phyloP scores from a whole-genome alignment of 2,797 vertebrate genomes.

The Notamacropus eugenii region DNA sequence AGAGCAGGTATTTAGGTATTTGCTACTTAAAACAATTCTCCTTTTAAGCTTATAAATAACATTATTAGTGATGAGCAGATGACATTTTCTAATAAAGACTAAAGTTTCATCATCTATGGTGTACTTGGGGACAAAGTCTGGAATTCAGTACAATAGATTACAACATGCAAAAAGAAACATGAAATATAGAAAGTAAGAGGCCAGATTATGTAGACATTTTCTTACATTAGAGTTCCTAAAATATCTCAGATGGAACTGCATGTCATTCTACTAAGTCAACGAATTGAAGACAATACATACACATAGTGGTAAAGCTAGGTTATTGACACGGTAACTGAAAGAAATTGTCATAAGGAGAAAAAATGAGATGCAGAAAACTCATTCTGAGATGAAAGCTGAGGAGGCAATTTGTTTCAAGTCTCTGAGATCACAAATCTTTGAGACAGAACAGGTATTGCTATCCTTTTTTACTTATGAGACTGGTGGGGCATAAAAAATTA shows the following conservation, averaged over 20 bases:
- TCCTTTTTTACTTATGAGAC: neutral
- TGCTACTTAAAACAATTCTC: constrained; percentile 24
- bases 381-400: neutral
- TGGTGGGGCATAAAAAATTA: neutral
- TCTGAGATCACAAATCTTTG: constrained; percentile 22
- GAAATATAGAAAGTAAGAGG: constrained; percentile 38
- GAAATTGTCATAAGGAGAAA: neutral
- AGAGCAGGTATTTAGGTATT: constrained; percentile 21
- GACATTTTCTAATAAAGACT: constrained; percentile 13
- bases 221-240: constrained; percentile 45
- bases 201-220: constrained; percentile 16
- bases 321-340: neutral
- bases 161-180: constrained; percentile 2
- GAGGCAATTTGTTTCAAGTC: neutral
- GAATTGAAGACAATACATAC: neutral
- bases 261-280: constrained; percentile 12
- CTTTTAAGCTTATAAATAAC: constrained; percentile 37
- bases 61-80: constrained; percentile 12
- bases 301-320: neutral
- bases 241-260: constrained; percentile 22
- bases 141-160: constrained; percentile 13
- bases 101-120: neutral
- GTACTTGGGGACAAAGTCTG: neutral
- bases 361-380: neutral
- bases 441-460: constrained; percentile 8